Evolutionary conservation across 2,113 vertebrate genomes (phyloP).

Genomic region (Lepus timidus): DNA sequence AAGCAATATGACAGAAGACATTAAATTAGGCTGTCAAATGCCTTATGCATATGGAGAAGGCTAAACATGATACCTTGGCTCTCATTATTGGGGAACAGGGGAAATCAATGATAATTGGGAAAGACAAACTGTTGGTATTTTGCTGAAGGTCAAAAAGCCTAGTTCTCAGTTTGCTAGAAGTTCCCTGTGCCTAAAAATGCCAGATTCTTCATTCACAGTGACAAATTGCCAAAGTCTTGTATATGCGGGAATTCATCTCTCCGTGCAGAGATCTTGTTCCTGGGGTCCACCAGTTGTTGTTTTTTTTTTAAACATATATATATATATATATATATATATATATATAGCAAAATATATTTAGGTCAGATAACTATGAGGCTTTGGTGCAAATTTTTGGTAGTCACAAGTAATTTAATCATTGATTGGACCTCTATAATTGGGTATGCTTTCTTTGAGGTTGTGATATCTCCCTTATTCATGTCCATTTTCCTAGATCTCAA

Average conservation of each 20-base stretch:
- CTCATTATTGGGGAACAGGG: constrained; percentile 57
- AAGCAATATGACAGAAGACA: constrained; percentile 64
- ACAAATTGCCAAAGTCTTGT: constrained; percentile 54
- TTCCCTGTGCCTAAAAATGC: constrained; percentile 63
- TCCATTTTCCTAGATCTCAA: neutral
- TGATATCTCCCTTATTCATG: neutral
- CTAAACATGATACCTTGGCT: constrained; percentile 55
- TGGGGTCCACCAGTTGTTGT: neutral
- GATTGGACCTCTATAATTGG: neutral
- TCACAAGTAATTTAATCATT: neutral
- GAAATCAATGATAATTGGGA: constrained; percentile 69
- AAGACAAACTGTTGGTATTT: constrained; percentile 70
- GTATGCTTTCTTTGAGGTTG: neutral
- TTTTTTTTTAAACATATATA: no score
- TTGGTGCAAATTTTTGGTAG: neutral
- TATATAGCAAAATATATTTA: neutral
- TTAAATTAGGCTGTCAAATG: constrained; percentile 40
- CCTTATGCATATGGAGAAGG: constrained; percentile 75
- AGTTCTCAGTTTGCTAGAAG: constrained; percentile 65
- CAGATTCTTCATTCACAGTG: neutral
- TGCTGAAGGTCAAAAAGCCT: constrained; percentile 62
- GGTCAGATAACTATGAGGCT: neutral
- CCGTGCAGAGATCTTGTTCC: neutral
- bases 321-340: no score
- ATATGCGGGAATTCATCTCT: neutral